Base-by-base conservation (phyloP, 2,888 invertebrate species). In the Drosophila pseudotalamancana region DNA sequence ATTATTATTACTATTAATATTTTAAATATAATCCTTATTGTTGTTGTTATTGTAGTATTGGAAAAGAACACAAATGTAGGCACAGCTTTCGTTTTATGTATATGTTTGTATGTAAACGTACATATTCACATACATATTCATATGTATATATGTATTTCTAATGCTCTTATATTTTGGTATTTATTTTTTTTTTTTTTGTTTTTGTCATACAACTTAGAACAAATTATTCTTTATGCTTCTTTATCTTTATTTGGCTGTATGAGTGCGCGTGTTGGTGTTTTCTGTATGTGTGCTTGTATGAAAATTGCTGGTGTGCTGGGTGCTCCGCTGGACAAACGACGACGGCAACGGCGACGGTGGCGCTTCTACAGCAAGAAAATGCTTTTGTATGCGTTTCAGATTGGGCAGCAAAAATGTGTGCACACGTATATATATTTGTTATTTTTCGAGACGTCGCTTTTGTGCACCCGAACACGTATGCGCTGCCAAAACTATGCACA, bases 1-100 rank as follows among this genome's bases (percentile, higher is more conserved):
- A 61, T 50, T 71, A 29, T 21, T 54, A 55, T 50, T 55, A 43
- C 39, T 56, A 53, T 45, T 66, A 21, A 19, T 32, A 32, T 19
- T 53, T 12, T 43, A 45, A 69, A 57, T 68, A 48, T 48, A 53
- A 60, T 77, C 65, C 29, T 72, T 76, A 32, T 77, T 75, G 43
- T 59, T 54, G 53, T 69, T 71, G 40, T 76, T 77, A 69, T 74
- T 70, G 68, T 75, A 70, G 69, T 88, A 84, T 85, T 88, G 85
- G 76, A 82, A 79, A 86, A 89, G 89, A 89, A 89, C 89, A 90
- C 89, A 89, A 89, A 84, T 76, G 77, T 87, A 89, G 89, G 88
- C 88, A 88, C 88, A 89, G 82, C 79, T 87, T 89, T 81, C 89
- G 87, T 88, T 88, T 69, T 81, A 66, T 77, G 63, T 67, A 51